Evolutionary conservation across 2,113 vertebrate genomes (phyloP).

Genomic region (Probosciger aterrimus): DNA sequence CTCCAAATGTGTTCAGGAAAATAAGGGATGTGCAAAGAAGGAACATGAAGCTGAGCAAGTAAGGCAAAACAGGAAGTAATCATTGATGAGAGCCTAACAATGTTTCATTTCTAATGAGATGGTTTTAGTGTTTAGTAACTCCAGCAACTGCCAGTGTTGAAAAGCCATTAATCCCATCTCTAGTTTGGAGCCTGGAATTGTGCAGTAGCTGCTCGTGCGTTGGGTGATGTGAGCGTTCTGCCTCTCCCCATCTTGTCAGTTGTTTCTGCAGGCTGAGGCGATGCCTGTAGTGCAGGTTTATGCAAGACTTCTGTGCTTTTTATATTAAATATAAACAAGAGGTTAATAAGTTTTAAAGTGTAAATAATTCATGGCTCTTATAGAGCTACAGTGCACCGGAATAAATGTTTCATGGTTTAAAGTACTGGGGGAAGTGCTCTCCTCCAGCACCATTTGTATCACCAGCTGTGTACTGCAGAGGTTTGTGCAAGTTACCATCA

Average conservation of each 20-base stretch:
- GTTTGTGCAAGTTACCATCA: neutral
- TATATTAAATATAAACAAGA: neutral
- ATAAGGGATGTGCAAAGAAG: slow-evolving; percentile 64
- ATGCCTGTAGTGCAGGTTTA: neutral
- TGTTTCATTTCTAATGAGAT: neutral
- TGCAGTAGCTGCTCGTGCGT: neutral
- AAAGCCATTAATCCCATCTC: neutral
- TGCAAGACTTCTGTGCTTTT: neutral
- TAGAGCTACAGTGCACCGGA: neutral
- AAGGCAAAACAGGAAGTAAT: slow-evolving; percentile 56
- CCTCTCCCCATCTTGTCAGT: neutral
- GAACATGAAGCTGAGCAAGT: slow-evolving; percentile 82
- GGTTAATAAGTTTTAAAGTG: neutral
- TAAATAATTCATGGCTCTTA: neutral
- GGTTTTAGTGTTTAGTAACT: neutral
- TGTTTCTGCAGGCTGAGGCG: neutral
- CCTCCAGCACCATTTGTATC: neutral
- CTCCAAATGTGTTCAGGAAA: slow-evolving; percentile 73
- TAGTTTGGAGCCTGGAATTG: neutral
- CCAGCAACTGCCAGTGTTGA: neutral
- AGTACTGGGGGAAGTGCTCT: neutral
- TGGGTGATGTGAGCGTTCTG: neutral
- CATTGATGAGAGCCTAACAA: neutral
- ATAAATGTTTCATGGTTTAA: slow-evolving; percentile 29
- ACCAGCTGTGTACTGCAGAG: neutral